Evolutionary conservation across 2,797 vertebrate genomes (phyloP).

Genomic region (Coilia nasus): DNA sequence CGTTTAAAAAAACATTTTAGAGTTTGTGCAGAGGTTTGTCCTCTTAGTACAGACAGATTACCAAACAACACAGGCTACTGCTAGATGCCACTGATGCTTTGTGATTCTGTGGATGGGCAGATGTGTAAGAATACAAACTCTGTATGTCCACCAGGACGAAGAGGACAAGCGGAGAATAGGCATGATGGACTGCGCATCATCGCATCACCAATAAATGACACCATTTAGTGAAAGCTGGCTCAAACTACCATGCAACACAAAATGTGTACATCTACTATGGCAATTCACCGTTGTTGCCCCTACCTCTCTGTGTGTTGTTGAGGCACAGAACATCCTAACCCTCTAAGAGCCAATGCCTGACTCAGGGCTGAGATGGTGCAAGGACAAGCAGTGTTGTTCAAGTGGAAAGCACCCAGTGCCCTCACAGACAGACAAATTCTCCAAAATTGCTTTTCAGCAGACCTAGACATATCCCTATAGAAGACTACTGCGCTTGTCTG

Average conservation of each 20-base stretch:
- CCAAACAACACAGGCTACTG: not conserved
- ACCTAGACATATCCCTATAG: not conserved
- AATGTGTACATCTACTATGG: not conserved
- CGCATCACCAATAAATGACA: not conserved
- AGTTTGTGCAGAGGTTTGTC: not conserved
- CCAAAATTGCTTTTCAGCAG: not conserved
- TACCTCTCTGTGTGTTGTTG: too few species aligned
- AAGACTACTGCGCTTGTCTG: not conserved
- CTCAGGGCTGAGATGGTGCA: too few species aligned
- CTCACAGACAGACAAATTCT: not conserved
- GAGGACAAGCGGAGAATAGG: not conserved
- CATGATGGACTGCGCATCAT: not conserved
- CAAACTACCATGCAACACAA: not conserved
- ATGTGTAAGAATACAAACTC: not conserved
- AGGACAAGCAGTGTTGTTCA: too few species aligned
- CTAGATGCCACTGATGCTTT: not conserved
- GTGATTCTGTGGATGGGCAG: not conserved
- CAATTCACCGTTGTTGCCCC: too few species aligned
- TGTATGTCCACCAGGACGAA: not conserved
- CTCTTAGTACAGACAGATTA: not conserved
- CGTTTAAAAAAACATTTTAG: too few species aligned
- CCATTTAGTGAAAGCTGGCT: not conserved
- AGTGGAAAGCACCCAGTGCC: not conserved
- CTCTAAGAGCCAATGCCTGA: not conserved
- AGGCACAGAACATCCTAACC: too few species aligned